Conservation (phyloP, 2,113 vertebrate species). For the Mirounga angustirostris region DNA sequence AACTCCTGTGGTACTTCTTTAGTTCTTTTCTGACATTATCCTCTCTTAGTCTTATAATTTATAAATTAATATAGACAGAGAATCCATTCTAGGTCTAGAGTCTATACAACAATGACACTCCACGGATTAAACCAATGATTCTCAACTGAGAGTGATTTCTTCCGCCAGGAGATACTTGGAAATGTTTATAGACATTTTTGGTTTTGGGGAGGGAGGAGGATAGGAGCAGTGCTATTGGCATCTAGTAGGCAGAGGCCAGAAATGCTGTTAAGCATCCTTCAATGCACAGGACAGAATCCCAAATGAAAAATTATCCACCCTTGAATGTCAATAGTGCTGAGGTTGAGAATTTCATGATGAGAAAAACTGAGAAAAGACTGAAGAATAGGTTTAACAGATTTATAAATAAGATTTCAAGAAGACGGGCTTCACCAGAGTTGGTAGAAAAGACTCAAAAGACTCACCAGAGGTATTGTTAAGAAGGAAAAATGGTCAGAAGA, state of each 20-base stretch:
- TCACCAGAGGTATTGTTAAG: neutral
- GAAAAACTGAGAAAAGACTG: slow-evolving; percentile 20
- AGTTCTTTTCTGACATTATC: neutral
- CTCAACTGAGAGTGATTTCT: neutral
- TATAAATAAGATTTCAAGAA: slow-evolving; percentile 41
- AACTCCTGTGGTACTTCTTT: neutral
- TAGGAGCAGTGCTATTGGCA: neutral
- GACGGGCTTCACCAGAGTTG: neutral
- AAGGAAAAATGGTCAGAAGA: slow-evolving; percentile 1
- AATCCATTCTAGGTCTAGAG: neutral
- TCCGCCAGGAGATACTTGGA: neutral
- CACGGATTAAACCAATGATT: neutral
- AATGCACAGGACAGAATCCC: neutral
- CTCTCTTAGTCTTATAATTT: neutral
- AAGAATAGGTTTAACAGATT: neutral
- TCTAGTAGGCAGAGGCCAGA: neutral
- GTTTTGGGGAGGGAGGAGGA: neutral
- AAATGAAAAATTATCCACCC: neutral
- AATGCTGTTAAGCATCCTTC: neutral
- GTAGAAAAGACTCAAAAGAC: neutral
- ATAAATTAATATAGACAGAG: slow-evolving; percentile 32
- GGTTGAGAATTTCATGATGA: neutral
- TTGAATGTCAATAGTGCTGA: neutral
- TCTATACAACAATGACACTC: slow-evolving; percentile 1
- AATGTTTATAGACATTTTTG: neutral